These are phyloP conservation scores for Leptestheria dahalacensis DNA, from an alignment of 1,140 invertebrate genomes.

Conservation along the genomic window DNA sequence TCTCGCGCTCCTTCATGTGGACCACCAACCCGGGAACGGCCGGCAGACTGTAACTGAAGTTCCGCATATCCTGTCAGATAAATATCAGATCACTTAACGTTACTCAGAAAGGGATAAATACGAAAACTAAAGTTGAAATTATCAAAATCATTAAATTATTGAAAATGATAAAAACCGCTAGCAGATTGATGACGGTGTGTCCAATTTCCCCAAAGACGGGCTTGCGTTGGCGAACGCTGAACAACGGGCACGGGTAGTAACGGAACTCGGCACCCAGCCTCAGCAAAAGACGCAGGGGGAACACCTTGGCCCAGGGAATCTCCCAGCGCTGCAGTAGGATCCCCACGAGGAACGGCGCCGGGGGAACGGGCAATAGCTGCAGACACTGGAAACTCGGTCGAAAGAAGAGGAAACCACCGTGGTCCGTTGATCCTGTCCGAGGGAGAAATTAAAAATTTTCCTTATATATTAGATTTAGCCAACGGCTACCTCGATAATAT, in stretches of 20 bases:
- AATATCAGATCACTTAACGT: conserved; percentile 4
- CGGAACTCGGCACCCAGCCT: conserved; percentile 70
- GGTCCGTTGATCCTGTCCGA: conserved; percentile 65
- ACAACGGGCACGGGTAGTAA: conserved; percentile 72
- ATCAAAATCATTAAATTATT: background rate
- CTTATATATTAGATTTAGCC: too few species aligned
- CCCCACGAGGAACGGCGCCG: conserved; percentile 60
- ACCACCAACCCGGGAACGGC: conserved; percentile 60
- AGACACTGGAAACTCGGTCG: conserved; percentile 68
- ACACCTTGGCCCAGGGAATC: conserved; percentile 71
- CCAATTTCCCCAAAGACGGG: conserved; percentile 76
- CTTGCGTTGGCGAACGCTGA: conserved; percentile 61
- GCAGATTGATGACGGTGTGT: conserved; percentile 75
- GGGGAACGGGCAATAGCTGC: conserved; percentile 55
- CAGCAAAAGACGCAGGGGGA: conserved; percentile 59
- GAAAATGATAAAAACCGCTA: conserved; percentile 37
- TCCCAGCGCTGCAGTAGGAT: conserved; percentile 74
- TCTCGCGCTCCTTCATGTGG: conserved; percentile 71
- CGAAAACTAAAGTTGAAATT: conserved; percentile 1
- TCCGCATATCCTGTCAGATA: conserved; percentile 54
- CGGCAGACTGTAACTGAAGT: conserved; percentile 68
- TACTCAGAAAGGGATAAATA: background rate
- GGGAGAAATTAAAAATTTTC: too few species aligned
- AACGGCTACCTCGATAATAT: too few species aligned
- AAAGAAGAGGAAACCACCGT: conserved; percentile 71